These are phyloP conservation scores for Arion vulgaris DNA, from an alignment of 1,140 invertebrate species.

Conservation along the genomic window DNA sequence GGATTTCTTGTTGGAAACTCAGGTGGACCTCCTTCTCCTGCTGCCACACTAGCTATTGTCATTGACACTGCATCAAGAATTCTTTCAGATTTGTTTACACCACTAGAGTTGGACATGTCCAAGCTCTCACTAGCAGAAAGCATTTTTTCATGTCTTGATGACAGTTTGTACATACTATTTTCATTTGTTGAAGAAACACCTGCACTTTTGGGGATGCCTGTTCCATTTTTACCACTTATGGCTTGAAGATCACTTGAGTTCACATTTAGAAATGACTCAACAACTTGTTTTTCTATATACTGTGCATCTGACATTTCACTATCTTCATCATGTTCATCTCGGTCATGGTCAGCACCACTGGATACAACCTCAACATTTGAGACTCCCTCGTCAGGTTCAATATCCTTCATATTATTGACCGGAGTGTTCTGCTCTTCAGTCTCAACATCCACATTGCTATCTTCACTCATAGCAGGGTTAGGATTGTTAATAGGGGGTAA, in stretches of 20 bases:
- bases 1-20: slow-evolving; percentile 1
- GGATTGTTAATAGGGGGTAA: slow-evolving; percentile 18
- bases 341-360: background rate
- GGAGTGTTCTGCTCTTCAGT: slow-evolving; percentile 23
- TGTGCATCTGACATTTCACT: slow-evolving; percentile 18
- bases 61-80: slow-evolving; percentile 24
- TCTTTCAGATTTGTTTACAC: background rate
- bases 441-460: slow-evolving; percentile 34
- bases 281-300: slow-evolving; percentile 36
- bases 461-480: slow-evolving; percentile 31
- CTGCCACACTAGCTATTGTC: slow-evolving; percentile 37
- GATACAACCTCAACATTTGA: slow-evolving; percentile 9
- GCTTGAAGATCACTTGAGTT: slow-evolving; percentile 3
- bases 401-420: background rate
- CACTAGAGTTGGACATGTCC: background rate
- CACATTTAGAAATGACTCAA: slow-evolving; percentile 25
- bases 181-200: background rate
- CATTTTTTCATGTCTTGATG: background rate
- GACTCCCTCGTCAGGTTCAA: background rate
- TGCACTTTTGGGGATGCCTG: background rate
- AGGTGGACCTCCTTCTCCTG: slow-evolving; percentile 32
- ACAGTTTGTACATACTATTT: background rate
- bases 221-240: background rate
- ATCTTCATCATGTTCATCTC: slow-evolving; percentile 9
- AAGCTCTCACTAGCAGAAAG: background rate